Evolutionary conservation across 1,140 invertebrate genomes (phyloP), one percentile per base, ranked within the genome.

Genomic region (Euwallacea fornicatus): DNA sequence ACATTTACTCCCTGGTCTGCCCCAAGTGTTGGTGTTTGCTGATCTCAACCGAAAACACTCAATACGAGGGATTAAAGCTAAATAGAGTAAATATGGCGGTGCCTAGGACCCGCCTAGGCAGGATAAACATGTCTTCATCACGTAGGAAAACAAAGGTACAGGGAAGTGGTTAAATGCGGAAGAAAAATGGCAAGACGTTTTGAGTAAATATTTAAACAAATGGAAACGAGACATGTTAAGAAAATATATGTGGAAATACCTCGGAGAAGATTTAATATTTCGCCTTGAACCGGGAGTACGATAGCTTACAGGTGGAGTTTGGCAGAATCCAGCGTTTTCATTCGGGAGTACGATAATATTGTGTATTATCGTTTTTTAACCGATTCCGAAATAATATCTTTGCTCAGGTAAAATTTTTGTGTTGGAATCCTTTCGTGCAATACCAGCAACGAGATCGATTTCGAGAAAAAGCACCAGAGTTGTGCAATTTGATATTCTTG

Each of bases 21-120:
- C 61, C 53, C 41, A 43, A 47, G 11, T 58, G 42, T 63, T 54
- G 44, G 47, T 74, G 69, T 74, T 74, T 74, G 44, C 53, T 63
- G 47, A 71, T 65, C 69, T 54, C 66, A 63, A 69, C 60, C 54
- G 64, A 74, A 74, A 74, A 71, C 73, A 71, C 65, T 66, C 66
- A 74, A 69, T 71, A 68, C 44, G 54, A 46, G 65, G 62, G 69
- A 74, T 74, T 74, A 71, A 74, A 74, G 69, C 73, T 64, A 69
- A 74, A 74, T 74, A 68, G 61, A 42, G 73, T 74, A 71, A 74
- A 74, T 70, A 74, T 55, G 58, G 65, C 53, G 15, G 60, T 21
- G 33, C 13, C 41, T 21, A 10, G 13, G 16, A 61, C 16, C 43
- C 16, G 33, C 13, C 69, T 61, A 64, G 47, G 46, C 66, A 15